These are phyloP conservation scores for Eupristina koningsbergeri DNA, from an alignment of 1,140 invertebrate genomes.

Conservation along the genomic window DNA sequence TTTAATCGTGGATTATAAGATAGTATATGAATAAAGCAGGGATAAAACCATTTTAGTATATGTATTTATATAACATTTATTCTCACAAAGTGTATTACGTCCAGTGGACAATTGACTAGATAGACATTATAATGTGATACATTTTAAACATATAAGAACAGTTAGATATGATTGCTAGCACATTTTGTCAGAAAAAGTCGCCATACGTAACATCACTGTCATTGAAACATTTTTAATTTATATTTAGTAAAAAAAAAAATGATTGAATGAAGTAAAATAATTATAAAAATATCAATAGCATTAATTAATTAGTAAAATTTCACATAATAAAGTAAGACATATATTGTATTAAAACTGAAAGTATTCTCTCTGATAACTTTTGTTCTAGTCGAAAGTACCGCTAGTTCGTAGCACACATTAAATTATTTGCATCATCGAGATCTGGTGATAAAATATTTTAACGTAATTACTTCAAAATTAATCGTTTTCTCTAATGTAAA, in stretches of 20 bases:
- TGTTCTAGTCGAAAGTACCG: slow-evolving; percentile 49
- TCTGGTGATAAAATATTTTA: slow-evolving; percentile 23
- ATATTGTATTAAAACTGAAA: slow-evolving; percentile 20
- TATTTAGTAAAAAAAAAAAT: not conserved
- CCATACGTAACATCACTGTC: slow-evolving; percentile 20
- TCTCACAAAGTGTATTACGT: slow-evolving; percentile 59
- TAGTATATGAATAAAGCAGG: not conserved
- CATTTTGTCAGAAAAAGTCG: slow-evolving; percentile 12
- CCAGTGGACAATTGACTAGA: slow-evolving; percentile 67
- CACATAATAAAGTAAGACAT: not conserved
- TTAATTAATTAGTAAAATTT: slow-evolving; percentile 33
- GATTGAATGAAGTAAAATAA: too few species aligned
- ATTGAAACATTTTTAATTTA: slow-evolving; percentile 34
- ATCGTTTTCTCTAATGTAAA: slow-evolving; percentile 24
- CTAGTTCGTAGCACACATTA: slow-evolving; percentile 42
- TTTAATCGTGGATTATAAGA: not conserved
- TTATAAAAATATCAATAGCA: slow-evolving; percentile 16
- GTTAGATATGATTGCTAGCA: slow-evolving; percentile 15
- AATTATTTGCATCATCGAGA: slow-evolving; percentile 38
- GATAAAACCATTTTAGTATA: too few species aligned
- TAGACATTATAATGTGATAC: slow-evolving; percentile 59
- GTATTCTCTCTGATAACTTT: slow-evolving; percentile 19
- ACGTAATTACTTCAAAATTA: slow-evolving; percentile 5
- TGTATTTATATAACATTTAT: slow-evolving; percentile 20
- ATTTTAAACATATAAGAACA: slow-evolving; percentile 31